Evolutionary conservation across 2,113 vertebrate species (phyloP).

Genomic region (Vulpes vulpes): DNA sequence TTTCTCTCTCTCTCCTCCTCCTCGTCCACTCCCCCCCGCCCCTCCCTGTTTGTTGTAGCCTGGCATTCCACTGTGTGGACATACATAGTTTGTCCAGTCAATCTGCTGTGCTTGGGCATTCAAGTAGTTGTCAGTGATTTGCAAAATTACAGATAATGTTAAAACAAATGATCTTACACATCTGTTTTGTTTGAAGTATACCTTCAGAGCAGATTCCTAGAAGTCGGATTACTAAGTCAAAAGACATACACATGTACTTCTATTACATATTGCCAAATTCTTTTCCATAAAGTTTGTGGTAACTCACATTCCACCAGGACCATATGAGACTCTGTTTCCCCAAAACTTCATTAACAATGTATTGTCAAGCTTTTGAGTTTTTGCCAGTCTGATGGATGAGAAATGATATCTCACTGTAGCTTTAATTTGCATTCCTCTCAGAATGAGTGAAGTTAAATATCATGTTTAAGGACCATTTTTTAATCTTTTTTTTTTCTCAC

Average conservation of each 20-base stretch:
- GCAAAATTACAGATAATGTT: neutral
- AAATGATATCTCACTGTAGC: neutral
- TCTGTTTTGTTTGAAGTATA: neutral
- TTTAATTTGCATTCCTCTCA: neutral
- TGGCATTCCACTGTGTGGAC: neutral
- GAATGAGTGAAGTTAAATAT: neutral
- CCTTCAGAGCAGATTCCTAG: neutral
- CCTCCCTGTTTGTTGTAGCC: neutral
- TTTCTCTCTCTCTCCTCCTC: fast-evolving
- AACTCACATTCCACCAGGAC: neutral
- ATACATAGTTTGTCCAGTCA: neutral
- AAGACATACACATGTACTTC: neutral
- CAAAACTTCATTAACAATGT: neutral
- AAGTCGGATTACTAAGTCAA: neutral
- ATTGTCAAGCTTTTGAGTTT: conserved; percentile 27
- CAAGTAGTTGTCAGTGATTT: neutral
- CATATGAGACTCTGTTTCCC: neutral
- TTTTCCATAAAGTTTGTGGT: neutral
- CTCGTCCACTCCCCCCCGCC: fast-evolving
- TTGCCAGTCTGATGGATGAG: neutral
- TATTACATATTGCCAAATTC: neutral
- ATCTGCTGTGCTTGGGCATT: neutral
- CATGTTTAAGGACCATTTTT: conserved; percentile 12
- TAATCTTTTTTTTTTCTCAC: neutral
- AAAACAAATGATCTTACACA: neutral